Evolutionary conservation across 2,113 vertebrate genomes (phyloP), one percentile per base, ranked within the genome.

Genomic region (Chaetodon trifascialis): DNA sequence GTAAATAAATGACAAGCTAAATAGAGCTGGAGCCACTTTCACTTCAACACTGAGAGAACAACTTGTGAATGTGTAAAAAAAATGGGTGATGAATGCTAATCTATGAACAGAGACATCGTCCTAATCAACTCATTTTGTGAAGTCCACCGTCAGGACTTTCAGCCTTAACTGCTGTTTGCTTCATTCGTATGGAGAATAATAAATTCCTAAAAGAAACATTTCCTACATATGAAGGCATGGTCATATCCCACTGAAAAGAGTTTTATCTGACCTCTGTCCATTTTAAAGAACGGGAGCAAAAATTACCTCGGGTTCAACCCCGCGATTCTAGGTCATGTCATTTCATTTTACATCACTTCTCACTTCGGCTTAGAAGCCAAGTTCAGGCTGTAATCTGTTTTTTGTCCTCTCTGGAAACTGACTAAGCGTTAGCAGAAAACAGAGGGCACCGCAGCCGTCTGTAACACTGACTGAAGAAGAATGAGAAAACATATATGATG

Each of bases 341-440:
- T 81, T 82, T 86, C 73, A 67, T 79, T 74, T 71, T 36, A 42
- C 77, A 78, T 89, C 86, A 86, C 38, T 80, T 86, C 76, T 68
- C 59, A 80, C 78, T 72, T 68, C 15, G 12, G 23, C 14, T 69
- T 17, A 58, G 49, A 17, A 81, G 38, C 55, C 55, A 55, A 66
- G 36, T 69, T 58, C 10, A 58, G 16, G 64, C 44, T 42, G 25
- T 46, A 72, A 68, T 68, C 49, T 56, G 46, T 19, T 8, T 52
- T 52, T 55, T 51, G 1, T 14, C 30, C 30, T 30, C 46, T 15
- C 15, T 19, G 0, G 3, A 42, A 65, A 74, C 8, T n/a, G 34
- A 38, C 44, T 3, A 23, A 15, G 44, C 14, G 14, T 25, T 0
- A 21, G 6, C 25, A 51, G 15, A 34, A 38, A 51, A n/a, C 10